Conservation (phyloP, 2,113 vertebrate species). For the Aptenodytes forsteri region DNA sequence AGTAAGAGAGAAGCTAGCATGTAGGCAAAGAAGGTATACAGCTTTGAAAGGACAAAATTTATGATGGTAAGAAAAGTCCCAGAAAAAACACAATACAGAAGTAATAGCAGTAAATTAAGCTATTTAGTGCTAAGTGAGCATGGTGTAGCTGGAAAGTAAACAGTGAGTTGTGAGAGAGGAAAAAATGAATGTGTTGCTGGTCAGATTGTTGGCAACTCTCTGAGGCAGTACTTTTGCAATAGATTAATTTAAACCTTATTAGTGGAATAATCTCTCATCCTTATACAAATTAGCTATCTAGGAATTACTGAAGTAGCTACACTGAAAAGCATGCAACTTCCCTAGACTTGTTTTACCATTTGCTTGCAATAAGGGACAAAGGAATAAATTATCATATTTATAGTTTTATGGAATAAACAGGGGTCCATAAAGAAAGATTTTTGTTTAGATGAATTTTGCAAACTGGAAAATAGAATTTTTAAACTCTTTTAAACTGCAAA, state of each 20-base stretch:
- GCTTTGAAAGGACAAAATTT: neutral
- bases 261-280: slow-evolving; percentile 15
- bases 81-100: neutral
- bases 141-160: slow-evolving; percentile 22
- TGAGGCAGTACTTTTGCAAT: slow-evolving; percentile 31
- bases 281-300: slow-evolving; percentile 25
- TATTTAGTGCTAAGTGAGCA: slow-evolving; percentile 4
- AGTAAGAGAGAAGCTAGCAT: neutral
- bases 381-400: neutral
- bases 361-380: neutral
- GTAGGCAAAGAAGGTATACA: neutral
- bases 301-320: slow-evolving; percentile 17
- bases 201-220: slow-evolving; percentile 22
- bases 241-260: slow-evolving; percentile 53
- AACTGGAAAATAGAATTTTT: neutral
- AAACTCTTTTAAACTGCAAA: neutral
- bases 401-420: neutral
- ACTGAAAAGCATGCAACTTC: neutral
- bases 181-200: slow-evolving; percentile 34
- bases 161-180: neutral
- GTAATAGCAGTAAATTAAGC: neutral
- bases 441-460: neutral
- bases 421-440: neutral
- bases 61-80: neutral
- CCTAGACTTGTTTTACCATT: neutral